phyloP scores from a whole-genome alignment of 2,113 vertebrate species.

The Meleagris gallopavo region DNA sequence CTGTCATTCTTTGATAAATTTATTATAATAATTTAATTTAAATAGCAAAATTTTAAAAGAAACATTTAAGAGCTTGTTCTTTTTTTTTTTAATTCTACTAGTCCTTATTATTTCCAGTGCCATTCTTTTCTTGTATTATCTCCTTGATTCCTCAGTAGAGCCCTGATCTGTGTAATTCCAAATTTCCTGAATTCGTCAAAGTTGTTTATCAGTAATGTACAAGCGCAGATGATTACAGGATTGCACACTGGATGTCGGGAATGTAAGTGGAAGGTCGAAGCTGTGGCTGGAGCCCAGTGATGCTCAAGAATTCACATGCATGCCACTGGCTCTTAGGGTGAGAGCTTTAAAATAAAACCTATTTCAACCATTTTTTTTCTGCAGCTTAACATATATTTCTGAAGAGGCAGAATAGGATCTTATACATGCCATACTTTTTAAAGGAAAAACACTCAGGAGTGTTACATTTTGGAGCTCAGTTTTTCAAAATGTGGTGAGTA shows the following conservation, averaged over 20 bases:
- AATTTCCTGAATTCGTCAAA: neutral
- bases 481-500: neutral
- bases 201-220: neutral
- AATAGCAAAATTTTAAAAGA: too few species aligned
- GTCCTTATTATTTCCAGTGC: neutral
- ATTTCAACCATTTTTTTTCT: neutral
- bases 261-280: rapidly evolving
- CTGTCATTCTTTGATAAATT: too few species aligned
- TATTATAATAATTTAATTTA: too few species aligned
- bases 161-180: neutral
- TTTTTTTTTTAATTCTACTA: too few species aligned
- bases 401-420: neutral
- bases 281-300: neutral
- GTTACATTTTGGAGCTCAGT: neutral
- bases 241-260: neutral
- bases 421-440: neutral
- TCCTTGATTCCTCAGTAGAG: neutral
- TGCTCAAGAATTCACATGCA: neutral
- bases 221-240: neutral
- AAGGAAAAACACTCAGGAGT: neutral
- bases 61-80: too few species aligned
- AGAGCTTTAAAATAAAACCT: neutral
- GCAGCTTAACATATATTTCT: neutral
- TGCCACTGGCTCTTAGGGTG: neutral
- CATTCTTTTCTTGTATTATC: neutral